phyloP scores from a whole-genome alignment of 2,113 vertebrate species.

The Phyllopteryx taeniolatus region DNA sequence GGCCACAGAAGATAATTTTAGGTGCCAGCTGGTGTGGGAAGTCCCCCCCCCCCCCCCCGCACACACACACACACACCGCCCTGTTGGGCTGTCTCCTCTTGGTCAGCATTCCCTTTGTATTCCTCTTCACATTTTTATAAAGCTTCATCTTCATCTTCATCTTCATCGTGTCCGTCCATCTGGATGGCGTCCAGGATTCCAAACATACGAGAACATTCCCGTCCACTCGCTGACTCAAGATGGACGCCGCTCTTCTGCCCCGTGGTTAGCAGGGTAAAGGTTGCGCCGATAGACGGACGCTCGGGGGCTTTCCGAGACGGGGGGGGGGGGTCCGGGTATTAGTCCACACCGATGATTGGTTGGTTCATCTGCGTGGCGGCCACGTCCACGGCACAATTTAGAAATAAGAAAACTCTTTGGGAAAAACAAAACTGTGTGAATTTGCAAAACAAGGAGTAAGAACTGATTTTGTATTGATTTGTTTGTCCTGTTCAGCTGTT shows the following conservation, averaged over 20 bases:
- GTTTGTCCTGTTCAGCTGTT: too few relatives aligned
- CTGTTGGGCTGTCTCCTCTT: background rate
- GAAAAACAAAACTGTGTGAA: too few relatives aligned
- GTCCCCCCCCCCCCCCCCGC: conserved; percentile 26
- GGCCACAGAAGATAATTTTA: conserved; percentile 28
- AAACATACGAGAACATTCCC: background rate
- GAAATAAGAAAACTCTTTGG: too few relatives aligned
- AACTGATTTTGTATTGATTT: too few relatives aligned
- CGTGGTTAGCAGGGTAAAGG: background rate
- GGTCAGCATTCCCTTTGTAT: background rate
- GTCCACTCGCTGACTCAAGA: background rate
- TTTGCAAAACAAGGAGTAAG: too few relatives aligned
- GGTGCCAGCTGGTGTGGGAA: conserved; percentile 56
- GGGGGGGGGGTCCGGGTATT: background rate
- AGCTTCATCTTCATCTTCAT: background rate
- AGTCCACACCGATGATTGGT: background rate
- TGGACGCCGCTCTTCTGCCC: too few relatives aligned
- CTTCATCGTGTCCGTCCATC: background rate
- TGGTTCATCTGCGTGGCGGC: too few relatives aligned
- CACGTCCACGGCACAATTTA: background rate
- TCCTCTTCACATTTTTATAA: background rate
- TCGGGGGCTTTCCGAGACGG: background rate
- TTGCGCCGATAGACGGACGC: background rate
- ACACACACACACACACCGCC: too few relatives aligned
- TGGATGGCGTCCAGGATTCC: background rate